These are phyloP conservation scores for Lacanobia wlatinum DNA, from an alignment of 2,888 invertebrate genomes.

Conservation along the genomic window DNA sequence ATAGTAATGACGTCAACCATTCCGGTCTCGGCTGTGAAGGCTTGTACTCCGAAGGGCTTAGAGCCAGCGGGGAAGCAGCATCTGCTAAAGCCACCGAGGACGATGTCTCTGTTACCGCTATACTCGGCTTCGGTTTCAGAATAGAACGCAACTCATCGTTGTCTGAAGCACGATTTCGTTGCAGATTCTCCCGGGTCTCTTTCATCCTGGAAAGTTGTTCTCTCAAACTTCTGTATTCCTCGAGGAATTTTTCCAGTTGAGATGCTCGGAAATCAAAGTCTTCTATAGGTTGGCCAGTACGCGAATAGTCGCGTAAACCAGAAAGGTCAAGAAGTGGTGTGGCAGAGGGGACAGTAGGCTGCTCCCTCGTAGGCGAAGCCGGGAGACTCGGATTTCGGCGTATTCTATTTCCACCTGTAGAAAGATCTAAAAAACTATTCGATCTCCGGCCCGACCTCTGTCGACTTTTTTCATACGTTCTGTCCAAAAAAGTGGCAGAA, in stretches of 20 bases:
- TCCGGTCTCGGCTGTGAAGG: conserved; percentile 84
- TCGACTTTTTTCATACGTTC: conserved; percentile 80
- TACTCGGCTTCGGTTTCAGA: conserved; percentile 90
- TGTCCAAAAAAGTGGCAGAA: conserved; percentile 87
- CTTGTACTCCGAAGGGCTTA: conserved; percentile 85
- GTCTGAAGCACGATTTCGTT: conserved; percentile 85
- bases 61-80: conserved; percentile 84
- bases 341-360: conserved; percentile 87
- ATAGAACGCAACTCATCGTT: conserved; percentile 90
- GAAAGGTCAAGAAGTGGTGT: conserved; percentile 92
- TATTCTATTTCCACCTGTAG: conserved; percentile 85
- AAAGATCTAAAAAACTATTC: conserved; percentile 93
- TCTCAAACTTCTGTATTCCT: conserved; percentile 94
- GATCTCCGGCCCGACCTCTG: conserved; percentile 90
- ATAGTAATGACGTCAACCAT: conserved; percentile 86
- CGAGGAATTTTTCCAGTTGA: conserved; percentile 94
- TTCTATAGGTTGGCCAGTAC: conserved; percentile 85
- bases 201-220: conserved; percentile 95
- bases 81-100: conserved; percentile 85
- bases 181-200: conserved; percentile 93
- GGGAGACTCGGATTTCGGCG: conserved; percentile 91
- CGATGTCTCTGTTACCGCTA: conserved; percentile 87
- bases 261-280: conserved; percentile 95
- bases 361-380: conserved; percentile 92
- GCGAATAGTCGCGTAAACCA: conserved; percentile 88